Percentiles rank a stretch among this genome's conserved stretches.
Evolutionary conservation across 1,140 invertebrate species (phyloP).

Genomic region (Glossosoma conforme): DNA sequence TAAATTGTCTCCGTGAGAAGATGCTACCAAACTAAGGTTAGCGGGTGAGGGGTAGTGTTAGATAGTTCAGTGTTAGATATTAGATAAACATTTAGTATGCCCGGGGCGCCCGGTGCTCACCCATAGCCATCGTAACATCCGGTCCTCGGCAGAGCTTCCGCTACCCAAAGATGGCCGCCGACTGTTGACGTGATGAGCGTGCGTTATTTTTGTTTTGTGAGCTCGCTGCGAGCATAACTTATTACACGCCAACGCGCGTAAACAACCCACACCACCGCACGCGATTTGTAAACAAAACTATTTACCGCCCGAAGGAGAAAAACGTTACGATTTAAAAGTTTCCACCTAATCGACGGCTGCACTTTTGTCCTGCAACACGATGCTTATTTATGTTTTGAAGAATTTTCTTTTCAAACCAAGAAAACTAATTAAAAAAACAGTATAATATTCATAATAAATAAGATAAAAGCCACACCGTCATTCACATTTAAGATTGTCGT

Average conservation of each 20-base stretch:
- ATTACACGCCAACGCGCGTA: constrained; percentile 7
- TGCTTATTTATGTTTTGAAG: constrained; percentile 6
- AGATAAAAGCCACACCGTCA: neutral
- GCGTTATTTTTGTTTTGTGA: constrained; percentile 17
- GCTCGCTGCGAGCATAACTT: constrained; percentile 8
- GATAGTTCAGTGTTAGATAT: constrained; percentile 11
- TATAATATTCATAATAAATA: neutral
- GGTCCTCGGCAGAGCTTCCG: constrained; percentile 17
- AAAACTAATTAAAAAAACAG: constrained; percentile 4
- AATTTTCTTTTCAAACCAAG: constrained; percentile 2
- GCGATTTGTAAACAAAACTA: neutral
- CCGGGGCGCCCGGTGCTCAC: constrained; percentile 12
- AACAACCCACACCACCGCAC: constrained; percentile 5
- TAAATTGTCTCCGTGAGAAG: neutral
- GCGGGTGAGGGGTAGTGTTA: neutral
- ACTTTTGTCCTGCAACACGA: neutral
- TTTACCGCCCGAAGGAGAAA: no score
- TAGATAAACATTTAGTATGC: constrained; percentile 20
- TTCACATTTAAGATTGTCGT: neutral
- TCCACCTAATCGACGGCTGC: constrained; percentile 1
- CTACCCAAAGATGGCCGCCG: constrained; percentile 15
- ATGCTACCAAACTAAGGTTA: constrained; percentile 5
- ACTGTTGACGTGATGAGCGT: constrained; percentile 12
- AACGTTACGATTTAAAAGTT: no score
- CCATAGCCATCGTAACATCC: constrained; percentile 21